Evolutionary conservation across 2,797 vertebrate genomes (phyloP).

Genomic region (Lagocephalus sceleratus): DNA sequence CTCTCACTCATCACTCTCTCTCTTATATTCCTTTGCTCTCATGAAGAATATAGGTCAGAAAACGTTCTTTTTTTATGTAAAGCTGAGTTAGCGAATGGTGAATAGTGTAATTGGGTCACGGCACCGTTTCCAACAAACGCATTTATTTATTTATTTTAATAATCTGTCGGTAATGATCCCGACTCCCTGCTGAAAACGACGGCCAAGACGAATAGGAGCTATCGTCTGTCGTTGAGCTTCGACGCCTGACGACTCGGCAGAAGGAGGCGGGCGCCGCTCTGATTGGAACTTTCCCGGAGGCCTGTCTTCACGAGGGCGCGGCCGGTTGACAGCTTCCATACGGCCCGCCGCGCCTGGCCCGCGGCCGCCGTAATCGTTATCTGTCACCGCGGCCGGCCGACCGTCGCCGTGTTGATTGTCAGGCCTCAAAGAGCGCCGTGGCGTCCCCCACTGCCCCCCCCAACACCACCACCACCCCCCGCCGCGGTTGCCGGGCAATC

Average conservation of each 20-base stretch:
- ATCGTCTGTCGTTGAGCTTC: too few relatives aligned
- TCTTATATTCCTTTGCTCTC: conserved; percentile 14
- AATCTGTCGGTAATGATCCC: neutral
- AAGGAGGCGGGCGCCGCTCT: too few relatives aligned
- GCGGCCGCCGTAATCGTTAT: neutral
- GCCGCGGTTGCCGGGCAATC: conserved; percentile 52
- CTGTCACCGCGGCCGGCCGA: conserved; percentile 29
- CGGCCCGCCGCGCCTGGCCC: conserved; percentile 40
- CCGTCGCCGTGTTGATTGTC: conserved; percentile 52
- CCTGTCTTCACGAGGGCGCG: conserved; percentile 13
- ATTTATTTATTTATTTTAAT: neutral
- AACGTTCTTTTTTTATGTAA: conserved; percentile 30
- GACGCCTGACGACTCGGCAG: too few relatives aligned
- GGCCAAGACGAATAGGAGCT: too few relatives aligned
- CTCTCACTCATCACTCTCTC: too few relatives aligned
- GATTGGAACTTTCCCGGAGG: neutral
- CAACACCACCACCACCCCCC: conserved; percentile 51
- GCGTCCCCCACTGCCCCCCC: too few relatives aligned
- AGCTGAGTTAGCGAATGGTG: conserved; percentile 42
- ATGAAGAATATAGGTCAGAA: conserved; percentile 38
- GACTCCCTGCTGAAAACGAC: neutral
- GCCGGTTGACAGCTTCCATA: conserved; percentile 27
- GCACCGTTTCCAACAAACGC: conserved; percentile 9
- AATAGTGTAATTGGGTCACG: conserved; percentile 32
- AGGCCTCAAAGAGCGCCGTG: conserved; percentile 34